phyloP scores from a whole-genome alignment of 2,113 vertebrate species.

The Cyprinus carpio region DNA sequence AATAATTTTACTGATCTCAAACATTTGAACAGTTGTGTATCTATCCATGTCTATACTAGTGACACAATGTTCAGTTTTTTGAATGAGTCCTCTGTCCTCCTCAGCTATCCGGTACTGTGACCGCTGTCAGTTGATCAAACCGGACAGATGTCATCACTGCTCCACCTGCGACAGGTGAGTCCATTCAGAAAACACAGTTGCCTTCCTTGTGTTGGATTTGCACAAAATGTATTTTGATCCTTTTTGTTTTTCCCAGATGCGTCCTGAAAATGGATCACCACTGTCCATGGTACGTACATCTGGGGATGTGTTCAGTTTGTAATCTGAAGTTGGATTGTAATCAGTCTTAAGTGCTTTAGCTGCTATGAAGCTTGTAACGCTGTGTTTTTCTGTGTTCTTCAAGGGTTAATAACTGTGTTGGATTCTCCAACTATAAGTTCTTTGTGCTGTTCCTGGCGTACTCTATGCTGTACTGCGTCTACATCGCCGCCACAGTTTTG shows the following conservation, averaged over 20 bases:
- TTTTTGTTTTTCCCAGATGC: constrained; percentile 76
- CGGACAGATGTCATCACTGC: constrained; percentile 96
- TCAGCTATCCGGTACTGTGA: constrained; percentile 95
- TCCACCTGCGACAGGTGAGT: constrained; percentile 93
- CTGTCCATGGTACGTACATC: constrained; percentile 91
- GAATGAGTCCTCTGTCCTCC: constrained; percentile 42
- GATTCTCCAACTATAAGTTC: constrained; percentile 79
- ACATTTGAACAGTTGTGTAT: neutral
- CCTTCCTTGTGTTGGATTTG: neutral
- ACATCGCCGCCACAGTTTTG: constrained; percentile 91
- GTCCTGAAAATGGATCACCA: constrained; percentile 99
- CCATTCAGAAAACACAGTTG: neutral
- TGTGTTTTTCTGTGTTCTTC: neutral
- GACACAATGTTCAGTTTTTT: neutral
- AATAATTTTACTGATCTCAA: neutral
- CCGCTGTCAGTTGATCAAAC: constrained; percentile 94
- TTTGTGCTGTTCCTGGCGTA: constrained; percentile 94
- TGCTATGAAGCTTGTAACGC: neutral
- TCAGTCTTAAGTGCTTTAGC: neutral
- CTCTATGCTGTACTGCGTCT: constrained; percentile 94
- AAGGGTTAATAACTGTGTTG: constrained; percentile 80
- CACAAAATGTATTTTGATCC: neutral
- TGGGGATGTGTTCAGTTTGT: neutral
- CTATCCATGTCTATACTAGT: neutral
- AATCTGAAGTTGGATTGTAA: neutral